Percentiles rank a stretch among this genome's conserved stretches.
Conservation (phyloP, 2,797 vertebrate genomes). For the Pangasius macronema region DNA sequence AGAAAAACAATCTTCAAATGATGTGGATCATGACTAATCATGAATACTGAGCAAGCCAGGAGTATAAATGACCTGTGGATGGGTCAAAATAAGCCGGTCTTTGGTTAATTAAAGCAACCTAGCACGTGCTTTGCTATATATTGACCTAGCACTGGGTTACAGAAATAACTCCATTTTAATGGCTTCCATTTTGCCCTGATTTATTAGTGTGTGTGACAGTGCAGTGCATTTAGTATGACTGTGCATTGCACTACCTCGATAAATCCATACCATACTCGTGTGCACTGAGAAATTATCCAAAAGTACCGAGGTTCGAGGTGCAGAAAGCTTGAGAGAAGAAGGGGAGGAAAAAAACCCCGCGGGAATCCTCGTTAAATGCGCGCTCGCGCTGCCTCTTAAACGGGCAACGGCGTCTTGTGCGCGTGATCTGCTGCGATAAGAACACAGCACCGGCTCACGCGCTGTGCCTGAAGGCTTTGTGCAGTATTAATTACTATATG, state of each 20-base stretch:
- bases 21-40: background rate
- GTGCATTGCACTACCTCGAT: background rate
- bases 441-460: background rate
- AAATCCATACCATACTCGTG: background rate
- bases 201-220: background rate
- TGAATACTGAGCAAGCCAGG: no score
- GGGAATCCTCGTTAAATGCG: background rate
- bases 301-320: background rate
- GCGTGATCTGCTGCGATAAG: background rate
- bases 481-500: background rate
- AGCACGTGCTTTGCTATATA: background rate
- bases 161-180: slow-evolving; percentile 4
- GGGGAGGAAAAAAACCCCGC: background rate
- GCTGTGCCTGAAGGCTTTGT: background rate
- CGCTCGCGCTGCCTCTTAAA: slow-evolving; percentile 16
- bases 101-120: background rate
- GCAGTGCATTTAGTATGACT: background rate
- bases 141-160: background rate
- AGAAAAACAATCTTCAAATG: background rate
- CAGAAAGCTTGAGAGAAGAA: background rate
- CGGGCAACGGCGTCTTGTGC: background rate
- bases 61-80: background rate
- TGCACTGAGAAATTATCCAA: background rate
- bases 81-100: background rate
- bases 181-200: slow-evolving; percentile 6